Percentiles rank a stretch among this genome's conserved stretches.
Conservation (phyloP, 1,140 invertebrate species). For the Aphaenogaster rudis region DNA sequence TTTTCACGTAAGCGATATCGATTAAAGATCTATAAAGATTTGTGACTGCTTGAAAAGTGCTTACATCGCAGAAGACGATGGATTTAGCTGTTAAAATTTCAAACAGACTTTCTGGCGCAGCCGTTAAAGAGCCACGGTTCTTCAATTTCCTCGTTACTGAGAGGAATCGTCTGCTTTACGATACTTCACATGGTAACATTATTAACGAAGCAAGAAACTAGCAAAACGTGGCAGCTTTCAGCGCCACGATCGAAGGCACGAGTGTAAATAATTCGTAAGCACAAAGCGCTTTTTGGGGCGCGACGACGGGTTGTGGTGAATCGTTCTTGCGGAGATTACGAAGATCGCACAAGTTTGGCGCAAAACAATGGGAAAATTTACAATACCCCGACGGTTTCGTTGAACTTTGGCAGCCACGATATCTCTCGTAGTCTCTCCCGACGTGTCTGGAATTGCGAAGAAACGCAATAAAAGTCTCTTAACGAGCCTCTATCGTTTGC, state of each 20-base stretch:
- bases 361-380: slow-evolving; percentile 61
- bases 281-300: slow-evolving; percentile 42
- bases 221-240: slow-evolving; percentile 34
- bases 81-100: slow-evolving; percentile 34
- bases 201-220: slow-evolving; percentile 52
- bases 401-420: slow-evolving; percentile 41
- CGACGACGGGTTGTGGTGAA: slow-evolving; percentile 4
- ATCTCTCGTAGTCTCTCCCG: slow-evolving; percentile 15
- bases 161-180: slow-evolving; percentile 38
- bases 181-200: slow-evolving; percentile 41
- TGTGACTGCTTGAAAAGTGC: slow-evolving; percentile 36
- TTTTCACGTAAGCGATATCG: slow-evolving; percentile 39
- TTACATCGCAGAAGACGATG: not conserved
- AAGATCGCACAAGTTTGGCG: slow-evolving; percentile 41
- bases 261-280: slow-evolving; percentile 56
- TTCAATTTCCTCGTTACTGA: slow-evolving; percentile 38
- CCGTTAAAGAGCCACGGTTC: slow-evolving; percentile 1
- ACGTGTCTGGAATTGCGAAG: slow-evolving; percentile 52
- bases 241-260: slow-evolving; percentile 14
- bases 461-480: slow-evolving; percentile 47
- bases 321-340: slow-evolving; percentile 58
- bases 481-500: slow-evolving; percentile 24
- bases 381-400: slow-evolving; percentile 37
- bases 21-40: slow-evolving; percentile 46
- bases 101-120: slow-evolving; percentile 25